A percentile compares a stretch with the other conserved stretches of the same genome.
These are phyloP conservation scores for Cyphomyrus plagiostoma DNA, from an alignment of 2,113 vertebrate genomes.

Conservation along the genomic window DNA sequence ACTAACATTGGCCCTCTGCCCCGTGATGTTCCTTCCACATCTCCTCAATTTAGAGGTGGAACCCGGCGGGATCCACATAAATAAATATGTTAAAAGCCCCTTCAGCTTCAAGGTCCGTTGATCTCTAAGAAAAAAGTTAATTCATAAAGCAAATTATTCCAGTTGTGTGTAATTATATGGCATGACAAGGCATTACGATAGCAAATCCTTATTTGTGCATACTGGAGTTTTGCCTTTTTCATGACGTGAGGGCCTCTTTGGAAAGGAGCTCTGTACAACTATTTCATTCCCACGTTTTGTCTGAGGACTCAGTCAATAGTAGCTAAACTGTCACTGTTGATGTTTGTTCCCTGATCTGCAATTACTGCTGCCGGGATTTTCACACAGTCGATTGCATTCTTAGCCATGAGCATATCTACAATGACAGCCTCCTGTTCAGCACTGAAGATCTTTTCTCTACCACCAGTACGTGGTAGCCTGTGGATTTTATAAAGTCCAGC, in stretches of 20 bases:
- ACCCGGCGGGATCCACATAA: neutral
- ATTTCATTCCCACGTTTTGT: slow-evolving; percentile 16
- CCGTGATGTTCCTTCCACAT: neutral
- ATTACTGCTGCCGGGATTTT: neutral
- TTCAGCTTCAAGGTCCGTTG: neutral
- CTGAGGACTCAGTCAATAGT: slow-evolving; percentile 7
- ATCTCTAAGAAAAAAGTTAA: slow-evolving; percentile 19
- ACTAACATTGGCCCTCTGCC: neutral
- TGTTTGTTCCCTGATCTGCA: neutral
- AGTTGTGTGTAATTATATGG: slow-evolving; percentile 15
- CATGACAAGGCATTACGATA: slow-evolving; percentile 18
- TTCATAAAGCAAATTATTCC: slow-evolving; percentile 14
- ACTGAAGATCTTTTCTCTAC: neutral
- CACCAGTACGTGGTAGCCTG: neutral
- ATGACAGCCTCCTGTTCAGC: neutral
- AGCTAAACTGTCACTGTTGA: neutral
- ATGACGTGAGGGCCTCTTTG: neutral
- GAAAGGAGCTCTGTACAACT: slow-evolving; percentile 22
- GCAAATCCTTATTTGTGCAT: slow-evolving; percentile 22
- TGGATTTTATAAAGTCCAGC: neutral
- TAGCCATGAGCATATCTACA: neutral
- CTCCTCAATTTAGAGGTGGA: neutral
- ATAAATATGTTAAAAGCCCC: neutral
- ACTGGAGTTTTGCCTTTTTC: slow-evolving; percentile 22
- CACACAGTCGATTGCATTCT: neutral